Evolutionary conservation across 2,797 vertebrate species (phyloP), one percentile per base, ranked within the genome.

Genomic region (Semotilus atromaculatus): DNA sequence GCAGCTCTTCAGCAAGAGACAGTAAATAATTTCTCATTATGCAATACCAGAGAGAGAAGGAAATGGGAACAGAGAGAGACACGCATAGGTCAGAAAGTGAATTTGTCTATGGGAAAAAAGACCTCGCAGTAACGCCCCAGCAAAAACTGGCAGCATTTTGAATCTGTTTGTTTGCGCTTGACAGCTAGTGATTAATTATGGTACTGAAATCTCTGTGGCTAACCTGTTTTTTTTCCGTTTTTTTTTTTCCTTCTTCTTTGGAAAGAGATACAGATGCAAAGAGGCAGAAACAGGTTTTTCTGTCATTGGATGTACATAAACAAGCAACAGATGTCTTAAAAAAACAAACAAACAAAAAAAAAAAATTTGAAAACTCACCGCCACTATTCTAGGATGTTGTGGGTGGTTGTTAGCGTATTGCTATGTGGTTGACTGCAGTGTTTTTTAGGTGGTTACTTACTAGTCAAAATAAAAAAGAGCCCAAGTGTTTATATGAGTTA

Each of bases 1-100:
- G 45, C n/a, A 48, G 68, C 82, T 87, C 82, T 85, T 88, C 77
- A 74, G 85, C 80, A 87, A 76, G 72, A 86, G 78, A 87, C 58
- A 68, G 89, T 86, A 90, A 90, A 90, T 90, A 83, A 89, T 88
- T 88, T 85, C 84, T 88, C 76, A 85, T 90, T 87, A 89, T 87
- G 81, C 79, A 86, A 72, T 45, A 55, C 74, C 77, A 76, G 70
- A 70, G 82, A 79, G 76, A 88, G 53, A 75, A 76, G 75, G 58
- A 80, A 82, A 74, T 82, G 72, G 76, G 43, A 78, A 29, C 66
- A 80, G 66, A 68, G 13, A 86, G 29, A 72, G 55, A 75, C 60
- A 51, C 14, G 66, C 48, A 75, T 23, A 23, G 72, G 73, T 60
- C 80, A 58, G 43, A 79, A 74, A 58, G 79, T 58, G 55, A 76